Evolutionary conservation across 1,140 invertebrate species (phyloP).

Genomic region (Aphelinus atriplicis): DNA sequence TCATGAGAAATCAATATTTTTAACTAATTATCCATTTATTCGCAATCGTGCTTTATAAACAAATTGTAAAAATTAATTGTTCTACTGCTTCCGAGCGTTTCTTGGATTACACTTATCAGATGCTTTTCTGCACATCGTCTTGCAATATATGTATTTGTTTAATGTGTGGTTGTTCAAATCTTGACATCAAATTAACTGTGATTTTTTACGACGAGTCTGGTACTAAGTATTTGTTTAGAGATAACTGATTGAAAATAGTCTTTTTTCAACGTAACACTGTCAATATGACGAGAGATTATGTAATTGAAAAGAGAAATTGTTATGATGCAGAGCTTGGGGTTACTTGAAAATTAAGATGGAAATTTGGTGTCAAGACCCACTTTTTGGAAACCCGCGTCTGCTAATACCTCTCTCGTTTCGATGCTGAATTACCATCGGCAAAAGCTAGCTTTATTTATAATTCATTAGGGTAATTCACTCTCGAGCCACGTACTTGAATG

Average conservation of each 20-base stretch:
- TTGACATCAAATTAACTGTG: slow-evolving; percentile 10
- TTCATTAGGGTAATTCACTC: slow-evolving; percentile 25
- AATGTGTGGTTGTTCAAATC: not conserved
- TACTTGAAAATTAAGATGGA: not conserved
- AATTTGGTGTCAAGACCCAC: slow-evolving; percentile 9
- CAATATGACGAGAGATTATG: too few species aligned
- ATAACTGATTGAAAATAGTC: too few species aligned
- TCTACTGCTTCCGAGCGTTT: not conserved
- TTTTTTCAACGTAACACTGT: too few species aligned
- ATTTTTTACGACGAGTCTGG: not conserved
- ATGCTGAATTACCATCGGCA: not conserved
- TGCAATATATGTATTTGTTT: slow-evolving; percentile 14
- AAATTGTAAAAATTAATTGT: slow-evolving; percentile 4
- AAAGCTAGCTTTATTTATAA: slow-evolving; percentile 30
- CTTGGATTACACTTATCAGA: slow-evolving; percentile 7
- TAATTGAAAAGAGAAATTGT: too few species aligned
- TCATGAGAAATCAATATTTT: not conserved
- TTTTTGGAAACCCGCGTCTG: too few species aligned
- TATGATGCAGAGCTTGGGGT: too few species aligned
- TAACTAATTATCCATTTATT: slow-evolving; percentile 7
- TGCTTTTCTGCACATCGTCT: slow-evolving; percentile 20
- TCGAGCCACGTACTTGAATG: slow-evolving; percentile 30
- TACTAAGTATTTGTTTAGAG: too few species aligned
- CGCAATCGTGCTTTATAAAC: slow-evolving; percentile 2
- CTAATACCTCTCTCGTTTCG: too few species aligned